phyloP scores from a whole-genome alignment of 2,113 vertebrate genomes.

The Scalopus aquaticus region DNA sequence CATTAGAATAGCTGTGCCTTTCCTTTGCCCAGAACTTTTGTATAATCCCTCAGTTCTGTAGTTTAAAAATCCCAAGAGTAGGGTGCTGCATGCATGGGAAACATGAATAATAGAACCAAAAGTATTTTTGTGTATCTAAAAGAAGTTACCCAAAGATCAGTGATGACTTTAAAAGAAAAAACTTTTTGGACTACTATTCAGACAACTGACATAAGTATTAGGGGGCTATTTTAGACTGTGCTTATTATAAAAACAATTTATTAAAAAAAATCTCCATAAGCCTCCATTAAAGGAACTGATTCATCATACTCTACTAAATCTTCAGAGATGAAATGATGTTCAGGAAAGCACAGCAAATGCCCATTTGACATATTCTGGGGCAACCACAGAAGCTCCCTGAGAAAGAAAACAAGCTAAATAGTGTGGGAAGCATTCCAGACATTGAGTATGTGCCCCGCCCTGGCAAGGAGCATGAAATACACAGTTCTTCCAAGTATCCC shows the following conservation, averaged over 20 bases:
- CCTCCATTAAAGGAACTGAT: neutral
- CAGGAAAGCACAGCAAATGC: neutral
- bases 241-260: neutral
- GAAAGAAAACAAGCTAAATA: neutral
- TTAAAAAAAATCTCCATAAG: neutral
- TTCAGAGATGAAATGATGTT: neutral
- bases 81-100: neutral
- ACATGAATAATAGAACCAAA: neutral
- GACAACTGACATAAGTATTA: neutral
- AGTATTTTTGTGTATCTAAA: neutral
- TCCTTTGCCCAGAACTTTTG: neutral
- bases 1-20: neutral
- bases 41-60: neutral
- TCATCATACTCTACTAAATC: neutral
- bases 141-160: neutral
- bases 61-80: neutral
- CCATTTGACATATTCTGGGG: neutral
- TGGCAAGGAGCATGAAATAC: rapidly evolving
- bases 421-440: neutral
- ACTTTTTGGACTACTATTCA: neutral
- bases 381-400: neutral
- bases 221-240: neutral
- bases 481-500: neutral
- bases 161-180: neutral
- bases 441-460: rapidly evolving